Evolutionary conservation across 64 coral and sea anemone species (phyloP).

Genomic region (Exaiptasia diaphana): DNA sequence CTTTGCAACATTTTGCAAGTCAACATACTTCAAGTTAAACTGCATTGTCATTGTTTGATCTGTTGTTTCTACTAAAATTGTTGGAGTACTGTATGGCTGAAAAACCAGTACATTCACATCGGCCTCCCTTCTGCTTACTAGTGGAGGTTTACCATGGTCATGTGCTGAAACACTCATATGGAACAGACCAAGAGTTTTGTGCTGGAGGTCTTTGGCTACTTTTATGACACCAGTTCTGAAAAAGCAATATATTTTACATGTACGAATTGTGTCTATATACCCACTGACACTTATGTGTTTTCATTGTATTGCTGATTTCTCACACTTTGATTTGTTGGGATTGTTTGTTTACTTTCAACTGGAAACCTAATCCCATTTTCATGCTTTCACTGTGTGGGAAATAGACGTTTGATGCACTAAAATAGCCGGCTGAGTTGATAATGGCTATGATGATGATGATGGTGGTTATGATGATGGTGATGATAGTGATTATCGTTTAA

Average conservation of each 20-base stretch:
- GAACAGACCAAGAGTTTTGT: slow-evolving; percentile 62
- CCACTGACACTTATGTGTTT: too few species aligned
- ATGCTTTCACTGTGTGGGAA: too few species aligned
- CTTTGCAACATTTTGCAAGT: slow-evolving; percentile 52
- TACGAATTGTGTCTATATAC: too few species aligned
- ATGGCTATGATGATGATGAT: too few species aligned
- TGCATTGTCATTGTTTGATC: slow-evolving; percentile 53
- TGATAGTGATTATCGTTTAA: too few species aligned
- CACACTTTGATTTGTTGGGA: too few species aligned
- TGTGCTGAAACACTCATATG: slow-evolving; percentile 61
- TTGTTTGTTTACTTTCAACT: too few species aligned
- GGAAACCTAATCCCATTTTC: too few species aligned
- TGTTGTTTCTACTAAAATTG: slow-evolving; percentile 55
- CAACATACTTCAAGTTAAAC: slow-evolving; percentile 61
- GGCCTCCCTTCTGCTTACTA: slow-evolving; percentile 24
- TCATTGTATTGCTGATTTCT: too few species aligned
- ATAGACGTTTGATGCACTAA: too few species aligned
- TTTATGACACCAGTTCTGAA: slow-evolving; percentile 60
- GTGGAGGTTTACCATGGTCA: slow-evolving; percentile 55
- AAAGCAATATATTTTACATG: background rate
- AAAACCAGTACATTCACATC: slow-evolving; percentile 68
- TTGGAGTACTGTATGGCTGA: slow-evolving; percentile 10
- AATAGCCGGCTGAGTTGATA: too few species aligned
- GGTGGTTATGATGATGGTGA: too few species aligned
- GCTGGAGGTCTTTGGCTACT: slow-evolving; percentile 13